Percentiles rank a stretch among this genome's conserved stretches.
These are phyloP conservation scores for Dendropsophus ebraccatus DNA, from an alignment of 2,113 vertebrate species.

Conservation along the genomic window DNA sequence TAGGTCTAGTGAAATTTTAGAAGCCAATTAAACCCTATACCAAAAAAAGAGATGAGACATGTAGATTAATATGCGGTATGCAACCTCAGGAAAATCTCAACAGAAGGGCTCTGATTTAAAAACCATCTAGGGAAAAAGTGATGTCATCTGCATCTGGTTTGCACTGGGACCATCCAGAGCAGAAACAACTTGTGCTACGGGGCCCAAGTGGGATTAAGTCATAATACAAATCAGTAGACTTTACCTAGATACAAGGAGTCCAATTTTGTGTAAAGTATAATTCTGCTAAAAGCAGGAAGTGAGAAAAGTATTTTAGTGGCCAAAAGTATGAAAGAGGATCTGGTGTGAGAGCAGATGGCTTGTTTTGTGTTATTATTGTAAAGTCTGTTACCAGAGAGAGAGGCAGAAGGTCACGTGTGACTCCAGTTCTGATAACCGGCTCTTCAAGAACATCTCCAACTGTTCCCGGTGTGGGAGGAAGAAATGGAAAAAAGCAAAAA, in stretches of 20 bases:
- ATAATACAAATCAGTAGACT: not conserved
- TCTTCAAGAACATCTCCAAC: not conserved
- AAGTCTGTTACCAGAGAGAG: slow-evolving; percentile 40
- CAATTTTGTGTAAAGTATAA: slow-evolving; percentile 57
- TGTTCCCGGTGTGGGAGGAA: not conserved
- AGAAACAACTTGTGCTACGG: slow-evolving; percentile 44
- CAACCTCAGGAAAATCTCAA: slow-evolving; percentile 55
- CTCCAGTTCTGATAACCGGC: slow-evolving; percentile 23
- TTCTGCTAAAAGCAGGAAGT: slow-evolving; percentile 58
- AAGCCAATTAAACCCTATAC: slow-evolving; percentile 66
- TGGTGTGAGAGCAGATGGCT: slow-evolving; percentile 53
- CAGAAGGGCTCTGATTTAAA: slow-evolving; percentile 67
- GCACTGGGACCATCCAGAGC: slow-evolving; percentile 56
- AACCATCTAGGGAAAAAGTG: slow-evolving; percentile 64
- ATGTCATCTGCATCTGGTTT: slow-evolving; percentile 70
- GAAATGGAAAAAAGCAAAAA: too few relatives aligned
- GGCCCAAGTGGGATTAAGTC: slow-evolving; percentile 60
- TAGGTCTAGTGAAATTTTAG: slow-evolving; percentile 72
- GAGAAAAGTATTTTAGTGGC: slow-evolving; percentile 53
- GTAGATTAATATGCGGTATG: slow-evolving; percentile 65
- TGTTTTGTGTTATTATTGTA: slow-evolving; percentile 55
- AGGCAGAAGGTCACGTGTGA: slow-evolving; percentile 37
- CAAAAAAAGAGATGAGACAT: slow-evolving; percentile 60
- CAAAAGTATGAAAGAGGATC: slow-evolving; percentile 59
- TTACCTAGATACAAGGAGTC: slow-evolving; percentile 49